These are phyloP conservation scores for Gymnarchus niloticus DNA, from an alignment of 2,113 vertebrate genomes.

Conservation along the genomic window DNA sequence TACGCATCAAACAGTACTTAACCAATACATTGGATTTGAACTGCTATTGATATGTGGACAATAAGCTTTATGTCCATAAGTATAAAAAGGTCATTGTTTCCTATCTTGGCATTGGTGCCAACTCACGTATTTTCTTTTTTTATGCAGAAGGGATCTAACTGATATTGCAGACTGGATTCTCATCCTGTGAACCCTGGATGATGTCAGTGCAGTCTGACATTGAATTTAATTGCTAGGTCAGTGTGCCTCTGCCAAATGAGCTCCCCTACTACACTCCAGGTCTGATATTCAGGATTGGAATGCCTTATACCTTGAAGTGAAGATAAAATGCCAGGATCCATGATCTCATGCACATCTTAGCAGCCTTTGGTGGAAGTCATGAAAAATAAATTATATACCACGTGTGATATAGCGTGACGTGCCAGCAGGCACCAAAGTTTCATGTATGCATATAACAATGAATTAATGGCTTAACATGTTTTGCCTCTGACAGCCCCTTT, in stretches of 20 bases:
- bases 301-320: neutral
- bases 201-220: neutral
- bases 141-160: neutral
- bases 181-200: neutral
- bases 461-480: neutral
- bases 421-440: neutral
- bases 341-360: neutral
- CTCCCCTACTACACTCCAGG: neutral
- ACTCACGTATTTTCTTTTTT: neutral
- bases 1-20: neutral
- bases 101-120: neutral
- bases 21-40: neutral
- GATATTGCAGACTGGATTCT: neutral
- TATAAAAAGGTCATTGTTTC: neutral
- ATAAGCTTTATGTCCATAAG: neutral
- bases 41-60: neutral
- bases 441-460: neutral
- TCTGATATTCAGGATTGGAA: neutral
- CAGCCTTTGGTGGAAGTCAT: neutral
- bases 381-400: neutral
- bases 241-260: neutral
- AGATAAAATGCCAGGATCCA: neutral
- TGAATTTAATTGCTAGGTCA: neutral
- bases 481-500: neutral
- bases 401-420: neutral